phyloP scores from a whole-genome alignment of 2,113 vertebrate genomes.

The Toxotes chatareus region DNA sequence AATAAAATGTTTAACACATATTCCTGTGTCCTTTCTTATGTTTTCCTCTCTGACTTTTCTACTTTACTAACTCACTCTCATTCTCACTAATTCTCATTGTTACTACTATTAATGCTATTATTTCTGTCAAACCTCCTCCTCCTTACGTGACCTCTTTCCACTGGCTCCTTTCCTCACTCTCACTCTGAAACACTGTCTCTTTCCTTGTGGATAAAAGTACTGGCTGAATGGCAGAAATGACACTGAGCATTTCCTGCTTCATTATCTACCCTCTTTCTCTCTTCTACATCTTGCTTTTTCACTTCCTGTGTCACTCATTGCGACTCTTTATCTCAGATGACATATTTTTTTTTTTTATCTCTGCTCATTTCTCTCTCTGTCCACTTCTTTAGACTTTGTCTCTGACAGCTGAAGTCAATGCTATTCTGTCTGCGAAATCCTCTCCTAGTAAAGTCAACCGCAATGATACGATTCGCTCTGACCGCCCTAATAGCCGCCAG shows the following conservation, averaged over 20 bases:
- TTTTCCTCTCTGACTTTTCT: not conserved
- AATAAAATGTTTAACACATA: not conserved
- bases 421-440: conserved; percentile 23
- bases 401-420: conserved; percentile 17
- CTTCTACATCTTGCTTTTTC: conserved; percentile 6
- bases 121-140: conserved; percentile 3
- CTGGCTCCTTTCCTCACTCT: not conserved
- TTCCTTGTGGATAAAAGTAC: not conserved
- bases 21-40: not conserved
- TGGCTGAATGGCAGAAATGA: not conserved
- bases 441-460: conserved; percentile 23
- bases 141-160: not conserved
- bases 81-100: not conserved
- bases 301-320: conserved; percentile 19
- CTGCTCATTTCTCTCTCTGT: not conserved
- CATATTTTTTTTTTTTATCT: conserved; percentile 2
- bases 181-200: conserved; percentile 5
- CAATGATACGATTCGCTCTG: conserved; percentile 41
- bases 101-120: not conserved
- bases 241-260: conserved; percentile 20
- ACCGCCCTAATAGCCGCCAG: conserved; percentile 34
- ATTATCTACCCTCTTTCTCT: conserved; percentile 17
- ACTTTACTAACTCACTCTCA: not conserved
- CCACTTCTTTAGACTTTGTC: not conserved
- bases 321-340: conserved; percentile 19